Conservation (phyloP, 2,113 vertebrate species). For the Euleptes europaea region DNA sequence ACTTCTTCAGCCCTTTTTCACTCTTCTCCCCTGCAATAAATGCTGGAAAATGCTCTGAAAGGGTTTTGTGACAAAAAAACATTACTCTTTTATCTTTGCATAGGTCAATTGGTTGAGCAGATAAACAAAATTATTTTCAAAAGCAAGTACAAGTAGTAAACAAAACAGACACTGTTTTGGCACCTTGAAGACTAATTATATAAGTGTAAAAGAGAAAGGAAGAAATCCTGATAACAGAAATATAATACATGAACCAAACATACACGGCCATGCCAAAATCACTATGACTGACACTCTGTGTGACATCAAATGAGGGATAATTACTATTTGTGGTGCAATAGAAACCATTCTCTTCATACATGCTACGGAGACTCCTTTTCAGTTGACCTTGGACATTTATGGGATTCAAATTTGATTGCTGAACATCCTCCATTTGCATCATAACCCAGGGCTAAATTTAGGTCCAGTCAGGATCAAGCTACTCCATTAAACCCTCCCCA, state of each 20-base stretch:
- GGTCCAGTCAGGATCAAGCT: neutral
- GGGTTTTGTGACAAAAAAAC: constrained; percentile 31
- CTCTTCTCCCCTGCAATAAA: constrained; percentile 60
- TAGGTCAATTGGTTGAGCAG: neutral
- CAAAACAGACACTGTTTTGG: neutral
- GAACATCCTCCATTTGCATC: neutral
- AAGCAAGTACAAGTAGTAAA: neutral
- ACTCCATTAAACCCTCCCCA: neutral
- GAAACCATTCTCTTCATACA: neutral
- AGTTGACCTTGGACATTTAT: neutral
- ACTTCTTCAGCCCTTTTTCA: constrained; percentile 59
- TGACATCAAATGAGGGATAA: neutral
- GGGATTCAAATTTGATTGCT: neutral
- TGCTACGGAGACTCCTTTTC: neutral
- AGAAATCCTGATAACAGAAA: neutral
- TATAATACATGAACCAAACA: neutral
- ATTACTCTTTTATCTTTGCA: constrained; percentile 12
- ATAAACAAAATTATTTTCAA: neutral
- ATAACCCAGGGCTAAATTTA: neutral
- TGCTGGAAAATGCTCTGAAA: constrained; percentile 40
- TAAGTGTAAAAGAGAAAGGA: neutral
- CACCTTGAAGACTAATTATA: neutral
- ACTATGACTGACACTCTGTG: neutral
- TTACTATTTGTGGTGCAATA: neutral
- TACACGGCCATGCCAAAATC: neutral